Evolutionary conservation across 2,888 invertebrate species (phyloP), one percentile per base, ranked within the genome.

Genomic region (Gisinianus flammeolus): DNA sequence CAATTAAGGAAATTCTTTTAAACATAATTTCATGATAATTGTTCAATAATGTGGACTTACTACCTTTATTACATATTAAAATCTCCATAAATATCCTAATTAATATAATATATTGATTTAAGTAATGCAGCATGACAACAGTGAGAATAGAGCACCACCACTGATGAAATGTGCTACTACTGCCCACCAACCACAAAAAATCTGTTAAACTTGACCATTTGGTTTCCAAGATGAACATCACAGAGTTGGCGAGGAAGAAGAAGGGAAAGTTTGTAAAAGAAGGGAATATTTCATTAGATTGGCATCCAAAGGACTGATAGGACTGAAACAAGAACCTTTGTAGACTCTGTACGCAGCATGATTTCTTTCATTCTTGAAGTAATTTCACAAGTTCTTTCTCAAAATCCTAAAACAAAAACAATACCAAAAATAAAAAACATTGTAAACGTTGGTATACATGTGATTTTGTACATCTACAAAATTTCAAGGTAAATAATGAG

Each of bases 301-400:
- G 30, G 33, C 24, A 24, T 31, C 28, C 24, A 28, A 24, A 8
- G 6, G 64, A n/a, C 22, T 8, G 8, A 64, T 5, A 8, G 3
- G 22, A 12, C 30, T 22, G 24, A 5, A 12, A 2, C 19, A 30
- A 66, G 30, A 8, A 54, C n/a, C 44, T 44, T 12, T 24, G 26
- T 62, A 12, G 62, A 24, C 6, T 12, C 8, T 62, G 62, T 16
- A 12, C 31, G 6, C 5, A 3, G 4, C 16, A n/a, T 19, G 44
- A 69, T 69, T 66, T 28, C 5, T 30, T 28, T 73, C 73, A 71
- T 31, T 70, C 58, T 0, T 77, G 31, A 16, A 77, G 62, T 2
- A 77, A 66, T 26, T 77, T 70, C 10, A 70, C 71, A 5, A 77
- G 22, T 22, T 77, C 77, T n/a, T 62, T 33, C 22, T 77, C 77